These are phyloP conservation scores for Masnerella sp. DNA, from an alignment of 2,888 invertebrate genomes.

Conservation along the genomic window DNA sequence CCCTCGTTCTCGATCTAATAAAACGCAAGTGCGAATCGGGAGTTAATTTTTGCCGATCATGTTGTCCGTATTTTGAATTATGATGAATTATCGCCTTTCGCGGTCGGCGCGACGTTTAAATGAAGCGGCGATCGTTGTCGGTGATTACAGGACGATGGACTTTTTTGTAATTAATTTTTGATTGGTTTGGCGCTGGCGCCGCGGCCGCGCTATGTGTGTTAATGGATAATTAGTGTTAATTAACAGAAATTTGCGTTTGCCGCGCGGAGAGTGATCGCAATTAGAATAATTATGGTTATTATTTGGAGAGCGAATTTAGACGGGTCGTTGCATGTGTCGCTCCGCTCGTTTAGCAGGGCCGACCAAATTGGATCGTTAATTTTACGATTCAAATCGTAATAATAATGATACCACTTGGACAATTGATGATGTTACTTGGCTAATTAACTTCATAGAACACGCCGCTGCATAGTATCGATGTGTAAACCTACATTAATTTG, in stretches of 20 bases:
- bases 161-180: conserved; percentile 46
- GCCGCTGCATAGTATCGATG: no score
- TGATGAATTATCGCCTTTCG: no score
- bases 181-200: conserved; percentile 20
- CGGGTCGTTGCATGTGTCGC: conserved; percentile 11
- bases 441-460: no score
- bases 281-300: conserved; percentile 37
- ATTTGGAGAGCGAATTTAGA: no score
- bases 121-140: conserved; percentile 29
- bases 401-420: no score
- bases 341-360: conserved; percentile 1
- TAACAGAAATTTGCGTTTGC: conserved; percentile 34
- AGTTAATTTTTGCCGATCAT: no score
- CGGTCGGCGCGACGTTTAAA: no score
- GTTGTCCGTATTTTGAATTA: no score
- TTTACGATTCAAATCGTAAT: conserved; percentile 9
- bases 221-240: conserved; percentile 46
- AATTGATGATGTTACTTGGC: no score
- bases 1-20: no score
- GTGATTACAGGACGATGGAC: conserved; percentile 28
- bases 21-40: no score
- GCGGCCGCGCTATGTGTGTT: conserved; percentile 23
- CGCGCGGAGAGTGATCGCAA: not conserved
- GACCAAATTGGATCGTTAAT: conserved; percentile 17
- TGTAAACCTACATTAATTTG: no score